phyloP scores from a whole-genome alignment of 1,140 invertebrate species.

The Venturia canescens region DNA sequence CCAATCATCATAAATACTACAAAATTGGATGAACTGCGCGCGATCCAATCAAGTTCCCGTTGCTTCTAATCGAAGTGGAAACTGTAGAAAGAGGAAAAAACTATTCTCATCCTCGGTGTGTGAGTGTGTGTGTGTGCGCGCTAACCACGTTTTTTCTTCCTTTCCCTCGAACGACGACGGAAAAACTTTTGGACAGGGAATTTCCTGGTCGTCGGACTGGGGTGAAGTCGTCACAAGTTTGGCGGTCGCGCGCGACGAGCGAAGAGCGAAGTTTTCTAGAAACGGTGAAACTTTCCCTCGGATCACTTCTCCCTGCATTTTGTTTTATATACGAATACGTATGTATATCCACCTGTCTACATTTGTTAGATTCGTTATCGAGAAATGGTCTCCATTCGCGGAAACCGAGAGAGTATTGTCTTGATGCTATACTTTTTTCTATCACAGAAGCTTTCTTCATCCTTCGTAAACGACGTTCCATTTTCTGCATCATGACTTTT shows the following conservation, averaged over 20 bases:
- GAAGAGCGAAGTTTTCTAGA: background rate
- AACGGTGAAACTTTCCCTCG: background rate
- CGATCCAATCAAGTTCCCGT: slow-evolving; percentile 18
- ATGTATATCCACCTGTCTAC: slow-evolving; percentile 38
- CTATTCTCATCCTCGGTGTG: background rate
- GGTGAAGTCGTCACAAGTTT: slow-evolving; percentile 10
- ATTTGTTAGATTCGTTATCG: slow-evolving; percentile 30
- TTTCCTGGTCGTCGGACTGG: background rate
- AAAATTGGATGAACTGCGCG: background rate
- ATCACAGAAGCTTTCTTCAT: background rate
- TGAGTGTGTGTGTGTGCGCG: no score
- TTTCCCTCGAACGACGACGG: background rate
- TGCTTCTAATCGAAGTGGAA: slow-evolving; percentile 4
- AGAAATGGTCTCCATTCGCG: slow-evolving; percentile 8
- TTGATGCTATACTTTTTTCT: background rate
- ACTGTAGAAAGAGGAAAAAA: background rate
- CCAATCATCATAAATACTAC: slow-evolving; percentile 3
- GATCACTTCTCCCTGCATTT: background rate
- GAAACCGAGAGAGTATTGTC: background rate
- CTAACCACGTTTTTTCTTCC: slow-evolving; percentile 6
- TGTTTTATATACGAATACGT: background rate
- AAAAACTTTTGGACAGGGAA: slow-evolving; percentile 20
- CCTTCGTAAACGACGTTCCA: background rate
- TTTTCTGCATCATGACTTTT: background rate
- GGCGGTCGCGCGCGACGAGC: slow-evolving; percentile 3